Base-by-base conservation (phyloP, 2,888 invertebrate species). In the Cetonia aurata region DNA sequence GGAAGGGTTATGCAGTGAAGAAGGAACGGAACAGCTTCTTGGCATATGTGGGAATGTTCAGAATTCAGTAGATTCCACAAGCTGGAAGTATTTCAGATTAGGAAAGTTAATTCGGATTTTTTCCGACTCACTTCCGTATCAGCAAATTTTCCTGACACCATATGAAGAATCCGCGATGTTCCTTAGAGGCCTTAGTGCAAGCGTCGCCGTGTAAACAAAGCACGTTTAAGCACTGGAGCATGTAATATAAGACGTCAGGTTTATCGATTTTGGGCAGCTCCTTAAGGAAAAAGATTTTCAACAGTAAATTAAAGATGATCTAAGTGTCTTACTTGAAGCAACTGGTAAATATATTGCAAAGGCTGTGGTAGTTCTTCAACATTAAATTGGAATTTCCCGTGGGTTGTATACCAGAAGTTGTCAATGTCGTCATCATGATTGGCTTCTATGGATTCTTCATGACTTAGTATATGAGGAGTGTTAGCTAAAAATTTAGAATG, bases 81-180 rank as follows among this genome's bases (percentile, higher is more conserved):
- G 80, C 98, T 98, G 42, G 25, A 69, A 53, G 37, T 25, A 44
- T 44, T 44, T 3, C 10, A 44, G 1, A n/a, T 13, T 44, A 25
- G 9, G 25, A 53, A 12, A 53, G 6, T 53, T 25, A 53, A 8
- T 8, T 25, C 37, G 37, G 37, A 37, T 6, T 4, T 19, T 19
- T 53, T 3, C 19, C 8, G 13, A 80, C 87, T 84, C 85, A 96
- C 96, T 95, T 96, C 82, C 96, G 95, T 73, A 99, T 96, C 2
- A 99, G 87, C 44, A 96, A 86, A 83, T 97, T 97, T 84, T 98
- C 96, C 83, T 99, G 97, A 76, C 96, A 96, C 95, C 96, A 97
- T 77, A 96, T 95, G 71, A 98, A 93, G 85, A 97, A 95, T 67
- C 96, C 95, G 77, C 93, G 89, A 80, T 98, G 95, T 78, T 98